A percentile compares a stretch with the other conserved stretches of the same genome.
Evolutionary conservation across 1,140 invertebrate species (phyloP).

Genomic region (Conus ventricosus): DNA sequence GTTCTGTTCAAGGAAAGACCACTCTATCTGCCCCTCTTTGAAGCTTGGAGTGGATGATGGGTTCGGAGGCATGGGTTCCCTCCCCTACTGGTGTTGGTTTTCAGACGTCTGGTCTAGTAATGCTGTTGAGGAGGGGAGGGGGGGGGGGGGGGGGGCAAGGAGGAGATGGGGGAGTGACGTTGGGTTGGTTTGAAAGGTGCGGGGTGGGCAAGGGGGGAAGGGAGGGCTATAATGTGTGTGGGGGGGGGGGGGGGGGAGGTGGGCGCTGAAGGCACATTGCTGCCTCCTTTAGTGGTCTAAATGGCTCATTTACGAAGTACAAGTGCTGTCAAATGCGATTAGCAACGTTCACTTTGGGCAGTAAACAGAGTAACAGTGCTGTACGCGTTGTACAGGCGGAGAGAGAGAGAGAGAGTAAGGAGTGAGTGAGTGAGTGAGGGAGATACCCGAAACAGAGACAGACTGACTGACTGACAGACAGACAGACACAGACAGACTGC

Average conservation of each 20-base stretch:
- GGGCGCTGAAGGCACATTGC: neutral
- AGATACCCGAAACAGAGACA: neutral
- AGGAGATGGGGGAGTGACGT: too few species aligned
- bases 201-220: neutral
- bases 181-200: too few species aligned
- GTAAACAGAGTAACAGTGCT: neutral
- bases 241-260: neutral
- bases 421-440: neutral
- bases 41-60: too few species aligned
- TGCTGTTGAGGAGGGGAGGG: neutral
- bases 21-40: too few species aligned
- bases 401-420: neutral
- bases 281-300: neutral
- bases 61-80: too few species aligned
- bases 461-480: neutral
- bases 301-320: neutral
- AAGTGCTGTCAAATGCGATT: conserved; percentile 1
- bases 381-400: neutral
- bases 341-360: neutral
- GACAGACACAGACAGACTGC: neutral
- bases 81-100: too few species aligned
- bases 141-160: neutral
- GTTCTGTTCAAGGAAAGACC: neutral
- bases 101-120: too few species aligned
- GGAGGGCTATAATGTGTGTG: neutral